Percentiles rank a stretch among this genome's conserved stretches.
phyloP scores from a whole-genome alignment of 2,888 invertebrate genomes.

The Netelia melanura region DNA sequence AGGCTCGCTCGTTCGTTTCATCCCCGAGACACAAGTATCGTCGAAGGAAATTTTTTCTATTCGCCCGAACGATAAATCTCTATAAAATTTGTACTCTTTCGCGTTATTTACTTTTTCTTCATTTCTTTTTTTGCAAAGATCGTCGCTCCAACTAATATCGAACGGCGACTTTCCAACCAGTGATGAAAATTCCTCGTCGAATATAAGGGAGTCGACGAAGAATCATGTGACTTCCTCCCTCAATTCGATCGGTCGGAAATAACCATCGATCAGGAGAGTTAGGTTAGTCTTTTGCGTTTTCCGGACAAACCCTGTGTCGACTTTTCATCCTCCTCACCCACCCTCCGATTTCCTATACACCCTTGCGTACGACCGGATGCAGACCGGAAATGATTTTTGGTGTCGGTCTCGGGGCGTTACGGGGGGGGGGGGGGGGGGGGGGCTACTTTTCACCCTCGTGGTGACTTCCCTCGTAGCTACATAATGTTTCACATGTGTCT shows the following conservation, averaged over 20 bases:
- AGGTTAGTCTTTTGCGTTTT: conserved; percentile 38
- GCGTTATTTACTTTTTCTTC: too few species aligned
- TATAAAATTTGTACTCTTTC: too few species aligned
- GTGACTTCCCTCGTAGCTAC: neutral
- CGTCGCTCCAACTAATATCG: too few species aligned
- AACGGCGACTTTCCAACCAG: too few species aligned
- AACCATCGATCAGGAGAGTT: conserved; percentile 57
- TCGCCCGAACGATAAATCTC: too few species aligned
- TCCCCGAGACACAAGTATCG: neutral
- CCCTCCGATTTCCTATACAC: neutral
- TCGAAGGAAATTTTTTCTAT: neutral
- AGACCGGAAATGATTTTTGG: conserved; percentile 67
- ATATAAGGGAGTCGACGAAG: conserved; percentile 6
- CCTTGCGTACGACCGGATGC: conserved; percentile 2
- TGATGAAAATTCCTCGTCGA: too few species aligned
- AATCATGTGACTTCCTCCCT: conserved; percentile 40
- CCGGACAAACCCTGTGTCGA: conserved; percentile 4
- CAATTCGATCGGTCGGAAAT: conserved; percentile 64
- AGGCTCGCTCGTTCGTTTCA: neutral
- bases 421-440: neutral
- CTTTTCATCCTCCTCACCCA: too few species aligned
- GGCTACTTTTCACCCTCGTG: conserved; percentile 9
- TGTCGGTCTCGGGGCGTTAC: conserved; percentile 9
- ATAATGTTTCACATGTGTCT: neutral
- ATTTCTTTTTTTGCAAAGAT: too few species aligned